Evolutionary conservation across 2,888 invertebrate species (phyloP).

Genomic region (Portevinia maculata): DNA sequence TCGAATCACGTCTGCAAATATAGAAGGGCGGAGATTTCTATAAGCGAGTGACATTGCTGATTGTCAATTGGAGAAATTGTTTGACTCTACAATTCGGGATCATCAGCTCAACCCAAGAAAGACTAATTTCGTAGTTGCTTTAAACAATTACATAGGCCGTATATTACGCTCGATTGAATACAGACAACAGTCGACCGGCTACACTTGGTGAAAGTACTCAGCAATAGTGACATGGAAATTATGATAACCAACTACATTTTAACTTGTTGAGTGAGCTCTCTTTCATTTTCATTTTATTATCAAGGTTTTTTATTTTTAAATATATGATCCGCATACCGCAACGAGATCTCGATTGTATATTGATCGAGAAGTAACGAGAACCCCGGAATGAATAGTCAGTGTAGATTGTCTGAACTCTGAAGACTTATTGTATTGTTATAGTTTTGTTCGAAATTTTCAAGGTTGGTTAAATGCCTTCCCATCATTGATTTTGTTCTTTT

Average conservation of each 20-base stretch:
- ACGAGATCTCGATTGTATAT: constrained; percentile 10
- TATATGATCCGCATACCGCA: constrained; percentile 2
- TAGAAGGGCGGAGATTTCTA: constrained; percentile 6
- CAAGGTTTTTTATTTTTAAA: constrained; percentile 4
- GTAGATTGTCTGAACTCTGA: constrained; percentile 28
- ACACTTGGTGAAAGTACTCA: constrained; percentile 41
- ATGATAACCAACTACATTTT: constrained; percentile 28
- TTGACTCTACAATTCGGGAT: no score
- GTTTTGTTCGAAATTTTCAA: constrained; percentile 21
- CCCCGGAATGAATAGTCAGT: constrained; percentile 21
- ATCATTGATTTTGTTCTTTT: constrained; percentile 6
- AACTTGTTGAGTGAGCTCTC: constrained; percentile 39
- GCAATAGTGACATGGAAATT: constrained; percentile 25
- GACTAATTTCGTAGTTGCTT: constrained; percentile 9
- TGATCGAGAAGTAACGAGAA: neutral
- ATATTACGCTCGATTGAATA: neutral
- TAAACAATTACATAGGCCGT: neutral
- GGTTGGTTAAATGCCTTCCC: constrained; percentile 18
- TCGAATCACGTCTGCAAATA: constrained; percentile 34
- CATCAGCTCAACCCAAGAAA: neutral
- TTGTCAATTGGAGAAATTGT: neutral
- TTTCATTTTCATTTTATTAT: constrained; percentile 40
- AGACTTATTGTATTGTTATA: constrained; percentile 8
- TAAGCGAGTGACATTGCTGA: neutral
- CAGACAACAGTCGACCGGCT: neutral